Base-by-base conservation (phyloP, 2,888 invertebrate genomes). In the Phorcus lineatus region DNA sequence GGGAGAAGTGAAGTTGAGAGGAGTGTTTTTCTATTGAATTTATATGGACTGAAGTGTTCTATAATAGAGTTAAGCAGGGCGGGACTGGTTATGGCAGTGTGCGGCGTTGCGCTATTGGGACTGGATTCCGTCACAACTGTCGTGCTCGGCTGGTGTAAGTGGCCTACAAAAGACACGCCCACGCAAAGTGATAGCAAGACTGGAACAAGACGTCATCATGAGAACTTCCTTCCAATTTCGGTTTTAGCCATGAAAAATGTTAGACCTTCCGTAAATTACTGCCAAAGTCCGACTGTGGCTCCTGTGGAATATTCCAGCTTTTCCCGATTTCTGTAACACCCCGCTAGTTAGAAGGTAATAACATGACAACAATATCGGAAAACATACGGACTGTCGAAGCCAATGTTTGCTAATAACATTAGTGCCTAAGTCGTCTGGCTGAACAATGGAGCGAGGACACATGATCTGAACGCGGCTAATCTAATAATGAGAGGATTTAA, bases 21-120 rank as follows among this genome's bases (percentile, higher is more conserved):
- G 86, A 87, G 87, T 87, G 88, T 89, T 89, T 89, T 87, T 82
- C 85, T 86, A 88, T 89, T 87, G 82, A 84, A 88, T 89, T 88
- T 87, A 86, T 87, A 85, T 81, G 83, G 86, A 85, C 84, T 85
- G 86, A 84, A 86, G 87, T 81, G 82, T 78, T 84, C 83, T 79
- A 76, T 88, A 89, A 89, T 82, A 82, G 79, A 78, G 80, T 89
- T 89, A 88, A 81, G 74, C 74, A 74, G 82, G 82, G 74, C 80
- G 80, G 82, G 84, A 86, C 85, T 83, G 85, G 47, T 47, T 47
- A 85, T 85, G 85, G 85, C 82, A 81, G 80, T 84, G 79, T 84
- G 81, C 83, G 86, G 84, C 84, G 78, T 78, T 77, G 78, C 74
- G 80, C 87, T 85, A 80, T 81, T 84, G 87, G 87, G 86, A 86